Conservation (phyloP, 2,888 invertebrate genomes). For the Tinea pellionella region DNA sequence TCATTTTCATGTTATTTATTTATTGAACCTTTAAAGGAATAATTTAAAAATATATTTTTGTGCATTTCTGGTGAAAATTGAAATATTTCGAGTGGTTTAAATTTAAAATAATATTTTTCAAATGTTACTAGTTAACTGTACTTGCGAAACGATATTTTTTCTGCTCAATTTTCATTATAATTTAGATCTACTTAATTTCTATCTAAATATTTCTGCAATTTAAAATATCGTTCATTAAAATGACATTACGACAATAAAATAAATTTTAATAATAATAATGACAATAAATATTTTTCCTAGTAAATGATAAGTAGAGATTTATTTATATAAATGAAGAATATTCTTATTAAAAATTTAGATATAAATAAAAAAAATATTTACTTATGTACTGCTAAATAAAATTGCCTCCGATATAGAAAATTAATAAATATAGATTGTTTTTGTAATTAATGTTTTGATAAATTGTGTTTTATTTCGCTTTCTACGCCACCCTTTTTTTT, state of each 20-base stretch:
- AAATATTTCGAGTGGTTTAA: too few species aligned
- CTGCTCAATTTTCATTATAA: too few species aligned
- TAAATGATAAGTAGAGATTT: not conserved
- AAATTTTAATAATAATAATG: not conserved
- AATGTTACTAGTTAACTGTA: too few species aligned
- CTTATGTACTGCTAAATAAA: constrained; percentile 29
- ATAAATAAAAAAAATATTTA: not conserved
- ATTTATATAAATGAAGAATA: not conserved
- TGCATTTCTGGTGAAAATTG: too few species aligned
- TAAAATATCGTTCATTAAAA: not conserved
- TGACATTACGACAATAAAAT: constrained; percentile 2
- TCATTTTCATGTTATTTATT: not conserved
- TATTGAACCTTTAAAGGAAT: too few species aligned
- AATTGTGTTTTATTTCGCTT: not conserved
- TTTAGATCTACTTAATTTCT: too few species aligned
- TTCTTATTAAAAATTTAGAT: not conserved
- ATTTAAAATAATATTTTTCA: too few species aligned
- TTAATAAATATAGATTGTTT: constrained; percentile 11
- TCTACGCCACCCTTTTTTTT: not conserved
- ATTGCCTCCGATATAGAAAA: constrained; percentile 32
- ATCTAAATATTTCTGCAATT: too few species aligned
- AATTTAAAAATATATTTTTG: too few species aligned
- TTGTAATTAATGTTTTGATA: not conserved
- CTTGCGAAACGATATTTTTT: too few species aligned
- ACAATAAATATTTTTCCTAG: not conserved